These are phyloP conservation scores for Morone saxatilis DNA, from an alignment of 2,113 vertebrate genomes.

Conservation along the genomic window DNA sequence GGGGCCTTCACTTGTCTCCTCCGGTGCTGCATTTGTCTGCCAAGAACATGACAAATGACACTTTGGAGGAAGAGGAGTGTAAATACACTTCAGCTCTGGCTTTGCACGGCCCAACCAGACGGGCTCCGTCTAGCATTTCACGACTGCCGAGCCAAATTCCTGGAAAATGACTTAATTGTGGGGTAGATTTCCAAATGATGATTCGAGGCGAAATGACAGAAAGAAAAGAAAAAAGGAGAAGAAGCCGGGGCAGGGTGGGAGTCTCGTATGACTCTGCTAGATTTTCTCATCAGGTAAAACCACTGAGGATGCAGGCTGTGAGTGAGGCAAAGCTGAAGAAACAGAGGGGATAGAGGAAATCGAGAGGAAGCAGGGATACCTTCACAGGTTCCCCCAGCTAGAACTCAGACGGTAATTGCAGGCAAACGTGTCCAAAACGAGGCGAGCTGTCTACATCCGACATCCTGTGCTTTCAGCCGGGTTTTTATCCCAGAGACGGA, in stretches of 20 bases:
- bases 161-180: slow-evolving; percentile 81
- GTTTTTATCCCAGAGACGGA: slow-evolving; percentile 66
- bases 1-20: slow-evolving; percentile 41
- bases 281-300: slow-evolving; percentile 58
- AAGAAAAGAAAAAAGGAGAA: slow-evolving; percentile 20
- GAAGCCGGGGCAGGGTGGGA: slow-evolving; percentile 26
- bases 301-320: not conserved
- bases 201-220: slow-evolving; percentile 61
- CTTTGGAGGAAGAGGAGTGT: slow-evolving; percentile 50
- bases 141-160: slow-evolving; percentile 67
- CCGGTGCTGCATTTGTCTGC: slow-evolving; percentile 48
- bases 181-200: slow-evolving; percentile 77
- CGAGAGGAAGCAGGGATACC: slow-evolving; percentile 46
- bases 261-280: slow-evolving; percentile 36
- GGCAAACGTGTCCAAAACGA: slow-evolving; percentile 67
- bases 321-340: slow-evolving; percentile 12
- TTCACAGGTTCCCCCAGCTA: slow-evolving; percentile 29
- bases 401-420: slow-evolving; percentile 68
- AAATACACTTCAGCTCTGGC: slow-evolving; percentile 54
- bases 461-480: slow-evolving; percentile 76
- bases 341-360: not conserved
- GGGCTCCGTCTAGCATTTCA: slow-evolving; percentile 58
- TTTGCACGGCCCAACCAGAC: slow-evolving; percentile 48
- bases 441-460: slow-evolving; percentile 67
- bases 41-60: slow-evolving; percentile 74